phyloP scores from a whole-genome alignment of 1,140 invertebrate genomes.

The Trachelipus rathkii region DNA sequence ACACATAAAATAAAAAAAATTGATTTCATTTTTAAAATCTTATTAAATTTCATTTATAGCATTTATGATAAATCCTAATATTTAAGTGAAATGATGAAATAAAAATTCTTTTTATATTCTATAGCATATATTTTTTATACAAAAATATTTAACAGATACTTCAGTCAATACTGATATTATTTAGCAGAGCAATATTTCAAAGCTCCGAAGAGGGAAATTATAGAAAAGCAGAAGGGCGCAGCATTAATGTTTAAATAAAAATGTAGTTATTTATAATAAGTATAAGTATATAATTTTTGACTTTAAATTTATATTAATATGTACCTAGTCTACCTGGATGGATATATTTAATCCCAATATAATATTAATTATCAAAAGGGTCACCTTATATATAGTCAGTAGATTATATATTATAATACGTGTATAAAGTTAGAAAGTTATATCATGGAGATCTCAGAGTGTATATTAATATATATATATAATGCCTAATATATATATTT shows the following conservation, averaged over 20 bases:
- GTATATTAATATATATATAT: no score
- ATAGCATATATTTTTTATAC: slow-evolving; percentile 10
- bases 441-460: no score
- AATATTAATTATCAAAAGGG: no score
- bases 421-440: no score
- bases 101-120: neutral
- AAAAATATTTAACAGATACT: slow-evolving; percentile 9
- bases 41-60: neutral
- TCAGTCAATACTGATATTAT: slow-evolving; percentile 13
- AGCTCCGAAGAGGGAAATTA: neutral
- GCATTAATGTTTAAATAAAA: neutral
- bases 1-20: neutral
- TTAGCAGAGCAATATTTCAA: neutral
- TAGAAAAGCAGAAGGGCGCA: neutral
- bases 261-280: no score
- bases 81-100: neutral
- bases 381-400: no score
- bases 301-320: no score
- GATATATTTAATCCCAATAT: no score
- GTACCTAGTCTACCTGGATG: no score
- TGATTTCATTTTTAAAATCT: neutral
- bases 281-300: no score
- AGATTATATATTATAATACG: no score
- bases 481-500: no score
- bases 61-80: neutral